phyloP scores from a whole-genome alignment of 2,113 vertebrate species.

The Panthera uncia region DNA sequence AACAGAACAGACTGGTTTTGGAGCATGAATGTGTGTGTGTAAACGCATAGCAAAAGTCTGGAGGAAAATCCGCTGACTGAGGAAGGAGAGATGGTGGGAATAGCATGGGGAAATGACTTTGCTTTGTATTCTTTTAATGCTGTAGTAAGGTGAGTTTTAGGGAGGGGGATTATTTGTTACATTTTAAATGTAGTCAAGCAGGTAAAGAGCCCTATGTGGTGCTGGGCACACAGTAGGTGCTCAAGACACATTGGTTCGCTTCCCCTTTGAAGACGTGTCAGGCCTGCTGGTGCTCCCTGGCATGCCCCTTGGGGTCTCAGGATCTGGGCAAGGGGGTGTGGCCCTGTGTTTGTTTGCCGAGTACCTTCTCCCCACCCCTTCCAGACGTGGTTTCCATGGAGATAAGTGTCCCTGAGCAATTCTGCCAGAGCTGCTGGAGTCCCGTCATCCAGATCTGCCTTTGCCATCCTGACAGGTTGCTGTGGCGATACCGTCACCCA shows the following conservation, averaged over 20 bases:
- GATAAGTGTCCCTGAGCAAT: slow-evolving; percentile 57
- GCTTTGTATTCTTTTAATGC: background rate
- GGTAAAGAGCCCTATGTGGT: background rate
- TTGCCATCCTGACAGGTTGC: slow-evolving; percentile 74
- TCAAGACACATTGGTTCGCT: background rate
- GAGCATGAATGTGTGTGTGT: background rate
- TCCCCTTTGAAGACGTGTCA: background rate
- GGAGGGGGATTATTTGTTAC: background rate
- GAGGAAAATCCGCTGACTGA: background rate
- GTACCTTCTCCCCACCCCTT: slow-evolving; percentile 9
- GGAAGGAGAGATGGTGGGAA: background rate
- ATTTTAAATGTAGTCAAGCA: background rate
- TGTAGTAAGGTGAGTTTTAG: background rate
- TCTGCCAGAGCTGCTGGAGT: slow-evolving; percentile 22
- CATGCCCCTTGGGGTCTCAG: background rate
- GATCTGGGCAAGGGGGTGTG: background rate
- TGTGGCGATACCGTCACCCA: slow-evolving; percentile 60
- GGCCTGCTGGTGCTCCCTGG: background rate
- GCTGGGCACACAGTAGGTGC: background rate
- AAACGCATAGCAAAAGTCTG: background rate
- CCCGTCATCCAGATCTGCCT: slow-evolving; percentile 44
- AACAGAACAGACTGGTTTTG: background rate
- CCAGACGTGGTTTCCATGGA: slow-evolving; percentile 73
- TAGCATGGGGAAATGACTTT: background rate
- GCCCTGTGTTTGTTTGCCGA: slow-evolving; percentile 49